phyloP scores from a whole-genome alignment of 1,140 invertebrate genomes.

The Pinna nobilis region DNA sequence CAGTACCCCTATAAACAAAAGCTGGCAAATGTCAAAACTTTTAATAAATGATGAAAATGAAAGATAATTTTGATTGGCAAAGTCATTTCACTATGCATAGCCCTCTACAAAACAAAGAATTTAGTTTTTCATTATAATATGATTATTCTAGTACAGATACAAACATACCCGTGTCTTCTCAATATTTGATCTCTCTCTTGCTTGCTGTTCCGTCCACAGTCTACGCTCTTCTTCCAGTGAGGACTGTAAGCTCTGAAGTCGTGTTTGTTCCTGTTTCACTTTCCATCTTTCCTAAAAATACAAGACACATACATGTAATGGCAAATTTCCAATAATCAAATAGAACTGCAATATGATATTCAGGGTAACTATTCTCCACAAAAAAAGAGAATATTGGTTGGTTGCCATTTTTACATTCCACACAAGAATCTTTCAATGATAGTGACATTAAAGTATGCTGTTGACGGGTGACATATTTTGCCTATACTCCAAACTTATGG shows the following conservation, averaged over 20 bases:
- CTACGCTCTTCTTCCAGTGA: conserved; percentile 66
- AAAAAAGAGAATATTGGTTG: neutral
- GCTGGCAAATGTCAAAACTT: too few relatives aligned
- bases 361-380: neutral
- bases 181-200: conserved; percentile 63
- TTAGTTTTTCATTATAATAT: too few relatives aligned
- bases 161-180: conserved; percentile 65
- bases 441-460: too few relatives aligned
- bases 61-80: too few relatives aligned
- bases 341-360: neutral
- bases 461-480: too few relatives aligned
- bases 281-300: conserved; percentile 69
- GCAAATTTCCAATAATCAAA: neutral
- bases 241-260: conserved; percentile 60
- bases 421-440: too few relatives aligned
- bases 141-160: too few relatives aligned
- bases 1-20: too few relatives aligned
- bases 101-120: too few relatives aligned
- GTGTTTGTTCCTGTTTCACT: conserved; percentile 68
- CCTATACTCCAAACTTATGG: too few relatives aligned
- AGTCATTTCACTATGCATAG: too few relatives aligned
- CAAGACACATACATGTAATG: neutral
- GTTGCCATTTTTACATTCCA: neutral
- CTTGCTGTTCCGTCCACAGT: conserved; percentile 65
- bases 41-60: too few relatives aligned